A percentile compares a stretch with the other conserved stretches of the same genome.
phyloP scores from a whole-genome alignment of 2,113 vertebrate species.

The Crotalus tigris region DNA sequence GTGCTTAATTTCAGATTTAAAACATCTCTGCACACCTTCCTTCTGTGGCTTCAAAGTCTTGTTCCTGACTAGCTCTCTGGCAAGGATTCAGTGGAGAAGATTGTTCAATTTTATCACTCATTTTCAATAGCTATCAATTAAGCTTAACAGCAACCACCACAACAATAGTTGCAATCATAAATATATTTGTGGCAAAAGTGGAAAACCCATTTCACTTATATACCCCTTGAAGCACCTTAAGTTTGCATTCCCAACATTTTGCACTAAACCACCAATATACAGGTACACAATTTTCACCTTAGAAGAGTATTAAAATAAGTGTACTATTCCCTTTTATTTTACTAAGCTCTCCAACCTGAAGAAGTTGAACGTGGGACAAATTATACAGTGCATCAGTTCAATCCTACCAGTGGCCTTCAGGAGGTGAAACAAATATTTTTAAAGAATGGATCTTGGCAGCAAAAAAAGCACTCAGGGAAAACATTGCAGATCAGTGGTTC shows the following conservation, averaged over 20 bases:
- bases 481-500: not conserved
- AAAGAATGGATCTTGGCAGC: not conserved
- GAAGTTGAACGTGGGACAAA: not conserved
- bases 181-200: not conserved
- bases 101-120: not conserved
- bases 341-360: not conserved
- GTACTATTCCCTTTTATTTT: not conserved
- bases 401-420: not conserved
- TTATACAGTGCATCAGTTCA: not conserved
- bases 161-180: not conserved
- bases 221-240: not conserved
- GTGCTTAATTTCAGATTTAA: not conserved
- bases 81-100: not conserved
- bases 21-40: not conserved
- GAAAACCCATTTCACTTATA: not conserved
- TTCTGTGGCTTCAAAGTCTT: not conserved
- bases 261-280: not conserved
- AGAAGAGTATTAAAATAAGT: not conserved
- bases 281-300: not conserved
- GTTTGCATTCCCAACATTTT: not conserved
- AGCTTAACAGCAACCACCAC: not conserved
- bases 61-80: not conserved
- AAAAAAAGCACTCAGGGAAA: not conserved
- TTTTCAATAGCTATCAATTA: not conserved
- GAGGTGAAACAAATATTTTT: not conserved